Evolutionary conservation across 1,140 invertebrate genomes (phyloP), one percentile per base, ranked within the genome.

Genomic region (Drosophila lini): DNA sequence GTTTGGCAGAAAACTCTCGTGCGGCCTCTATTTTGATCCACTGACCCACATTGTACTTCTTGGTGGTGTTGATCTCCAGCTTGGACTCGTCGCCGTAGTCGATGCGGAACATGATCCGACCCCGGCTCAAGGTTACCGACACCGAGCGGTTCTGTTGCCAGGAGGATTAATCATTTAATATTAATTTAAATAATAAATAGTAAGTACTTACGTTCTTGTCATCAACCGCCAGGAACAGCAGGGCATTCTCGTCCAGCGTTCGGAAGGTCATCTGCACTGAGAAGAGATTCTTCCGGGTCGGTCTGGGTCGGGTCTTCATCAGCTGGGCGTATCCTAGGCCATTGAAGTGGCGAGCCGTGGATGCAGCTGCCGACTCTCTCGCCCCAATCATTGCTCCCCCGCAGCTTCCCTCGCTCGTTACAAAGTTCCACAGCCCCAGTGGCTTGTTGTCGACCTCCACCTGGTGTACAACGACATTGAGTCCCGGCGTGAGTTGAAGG

Each of bases 351-450:
- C 92, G 61, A 2, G 91, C 78, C 38, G 78, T 80, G 0, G 91
- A 91, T 1, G 78, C 81, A 0, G 90, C 55, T 0, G 78, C 75
- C 5, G 88, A 90, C 67, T 92, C 92, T 9, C 75, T 68, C 1
- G 92, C 88, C 0, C 92, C 92, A 19, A 85, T 71, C 79, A 92
- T 91, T 25, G 91, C 90, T 25, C 92, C 92, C 5, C 91, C 88
- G 84, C 98, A 99, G 8, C 94, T 94, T 63, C 94, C 93, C 73
- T 88, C 92, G 63, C 95, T 94, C 34, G 94, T 93, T 2, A 93
- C 67, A 89, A 98, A 99, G 92, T 98, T 97, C 97, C 97, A 99
- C 0, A 99, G 93, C 0, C 98, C 98, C 47, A 99, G 93, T 0
- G 94, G 95, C 34, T 95, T 94, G 6, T 95, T 96, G 92, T 98